Evolutionary conservation across 2,888 invertebrate species (phyloP).

Genomic region (Monopis laevigella): DNA sequence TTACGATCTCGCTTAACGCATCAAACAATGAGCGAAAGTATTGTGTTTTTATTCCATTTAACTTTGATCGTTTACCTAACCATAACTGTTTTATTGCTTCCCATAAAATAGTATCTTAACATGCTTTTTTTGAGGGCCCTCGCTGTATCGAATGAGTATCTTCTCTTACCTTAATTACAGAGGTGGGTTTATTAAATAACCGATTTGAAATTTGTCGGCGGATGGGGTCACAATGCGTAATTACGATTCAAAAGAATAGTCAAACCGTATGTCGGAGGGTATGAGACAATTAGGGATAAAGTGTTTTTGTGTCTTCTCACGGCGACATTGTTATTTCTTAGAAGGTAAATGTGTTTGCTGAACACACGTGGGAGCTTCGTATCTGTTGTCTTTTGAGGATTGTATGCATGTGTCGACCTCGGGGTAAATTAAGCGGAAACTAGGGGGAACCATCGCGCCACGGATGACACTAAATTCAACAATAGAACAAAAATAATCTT

Average conservation of each 20-base stretch:
- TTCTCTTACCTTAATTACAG: slow-evolving; percentile 29
- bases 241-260: slow-evolving; percentile 29
- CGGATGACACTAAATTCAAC: neutral
- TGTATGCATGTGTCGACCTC: slow-evolving; percentile 50
- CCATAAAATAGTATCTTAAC: slow-evolving; percentile 25
- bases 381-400: slow-evolving; percentile 27
- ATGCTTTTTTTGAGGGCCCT: slow-evolving; percentile 21
- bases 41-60: slow-evolving; percentile 46
- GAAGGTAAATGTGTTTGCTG: slow-evolving; percentile 44
- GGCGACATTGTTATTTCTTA: slow-evolving; percentile 53
- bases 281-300: slow-evolving; percentile 39
- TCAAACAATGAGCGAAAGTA: slow-evolving; percentile 52
- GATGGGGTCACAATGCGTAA: slow-evolving; percentile 27
- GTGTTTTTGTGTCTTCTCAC: slow-evolving; percentile 38
- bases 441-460: slow-evolving; percentile 29
- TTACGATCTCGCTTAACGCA: slow-evolving; percentile 48
- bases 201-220: slow-evolving; percentile 21
- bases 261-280: slow-evolving; percentile 30
- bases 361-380: slow-evolving; percentile 44
- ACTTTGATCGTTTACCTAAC: slow-evolving; percentile 49
- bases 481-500: no score
- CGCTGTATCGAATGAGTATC: slow-evolving; percentile 22
- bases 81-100: slow-evolving; percentile 38
- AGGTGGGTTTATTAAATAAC: slow-evolving; percentile 16
- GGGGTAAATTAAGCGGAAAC: slow-evolving; percentile 63